Evolutionary conservation across 2,888 invertebrate species (phyloP).

Genomic region (Prosapia bicincta): DNA sequence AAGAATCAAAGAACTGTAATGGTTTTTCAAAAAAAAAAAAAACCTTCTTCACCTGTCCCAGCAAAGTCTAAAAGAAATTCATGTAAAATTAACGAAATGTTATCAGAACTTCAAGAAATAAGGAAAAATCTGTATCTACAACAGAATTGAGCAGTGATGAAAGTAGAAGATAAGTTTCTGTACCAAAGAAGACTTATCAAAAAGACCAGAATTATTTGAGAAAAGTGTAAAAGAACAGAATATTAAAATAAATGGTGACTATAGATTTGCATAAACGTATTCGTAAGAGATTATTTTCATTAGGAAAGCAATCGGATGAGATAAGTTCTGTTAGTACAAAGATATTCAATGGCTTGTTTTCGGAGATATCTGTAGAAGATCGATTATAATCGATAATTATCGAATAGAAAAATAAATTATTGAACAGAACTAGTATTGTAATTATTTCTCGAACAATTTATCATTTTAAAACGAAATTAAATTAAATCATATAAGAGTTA

Average conservation of each 20-base stretch:
- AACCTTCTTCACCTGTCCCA: slow-evolving; percentile 37
- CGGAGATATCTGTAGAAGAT: slow-evolving; percentile 43
- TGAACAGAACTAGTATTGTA: too few relatives aligned
- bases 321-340: slow-evolving; percentile 25
- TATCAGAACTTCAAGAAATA: slow-evolving; percentile 55
- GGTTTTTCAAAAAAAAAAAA: slow-evolving; percentile 25
- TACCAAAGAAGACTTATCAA: slow-evolving; percentile 69
- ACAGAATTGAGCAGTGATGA: slow-evolving; percentile 50
- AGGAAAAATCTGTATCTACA: slow-evolving; percentile 36
- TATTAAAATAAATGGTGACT: slow-evolving; percentile 54
- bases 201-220: slow-evolving; percentile 80
- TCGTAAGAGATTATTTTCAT: slow-evolving; percentile 65
- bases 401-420: too few relatives aligned
- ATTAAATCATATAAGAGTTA: too few relatives aligned
- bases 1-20: slow-evolving; percentile 26
- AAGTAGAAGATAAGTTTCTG: slow-evolving; percentile 59
- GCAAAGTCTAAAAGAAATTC: slow-evolving; percentile 39
- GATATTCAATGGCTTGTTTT: slow-evolving; percentile 36
- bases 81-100: slow-evolving; percentile 61
- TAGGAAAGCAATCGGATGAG: slow-evolving; percentile 59
- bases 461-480: too few relatives aligned
- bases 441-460: too few relatives aligned
- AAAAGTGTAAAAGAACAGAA: slow-evolving; percentile 45
- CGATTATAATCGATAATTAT: too few relatives aligned
- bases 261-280: slow-evolving; percentile 64